phyloP scores from a whole-genome alignment of 2,113 vertebrate species.

The Periophthalmus modestus region DNA sequence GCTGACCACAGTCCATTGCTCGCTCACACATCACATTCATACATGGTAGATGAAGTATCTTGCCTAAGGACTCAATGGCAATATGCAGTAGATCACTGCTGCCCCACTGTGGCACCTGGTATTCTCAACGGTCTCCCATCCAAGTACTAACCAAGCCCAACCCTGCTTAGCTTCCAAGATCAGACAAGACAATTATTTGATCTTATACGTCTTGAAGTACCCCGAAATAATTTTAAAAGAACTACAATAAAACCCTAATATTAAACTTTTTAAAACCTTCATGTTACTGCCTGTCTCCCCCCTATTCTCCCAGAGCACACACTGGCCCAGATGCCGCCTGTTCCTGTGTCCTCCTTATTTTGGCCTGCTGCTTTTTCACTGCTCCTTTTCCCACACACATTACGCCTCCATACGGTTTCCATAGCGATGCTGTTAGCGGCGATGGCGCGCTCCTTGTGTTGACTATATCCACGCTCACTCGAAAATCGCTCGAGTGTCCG shows the following conservation, averaged over 20 bases:
- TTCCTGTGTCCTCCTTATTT: slow-evolving; percentile 58
- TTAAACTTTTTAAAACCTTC: too few species aligned
- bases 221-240: not conserved
- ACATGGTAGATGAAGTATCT: too few species aligned
- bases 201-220: not conserved
- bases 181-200: not conserved
- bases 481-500: slow-evolving; percentile 66
- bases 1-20: too few species aligned
- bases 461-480: slow-evolving; percentile 56
- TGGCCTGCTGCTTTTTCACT: slow-evolving; percentile 60
- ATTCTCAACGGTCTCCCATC: too few species aligned
- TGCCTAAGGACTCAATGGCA: too few species aligned
- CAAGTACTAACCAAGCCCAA: too few species aligned
- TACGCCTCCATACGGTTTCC: slow-evolving; percentile 74
- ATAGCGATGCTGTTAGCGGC: slow-evolving; percentile 70
- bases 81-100: too few species aligned
- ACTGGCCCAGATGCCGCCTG: slow-evolving; percentile 57
- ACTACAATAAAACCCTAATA: too few species aligned
- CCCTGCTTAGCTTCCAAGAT: too few species aligned
- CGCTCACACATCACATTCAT: too few species aligned
- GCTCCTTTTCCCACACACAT: slow-evolving; percentile 62
- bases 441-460: slow-evolving; percentile 55
- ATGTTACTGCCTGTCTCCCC: too few species aligned
- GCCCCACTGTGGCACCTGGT: too few species aligned
- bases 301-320: not conserved